Evolutionary conservation across 2,888 invertebrate species (phyloP), one percentile per base, ranked within the genome.

Genomic region (Chorisops tibialis): DNA sequence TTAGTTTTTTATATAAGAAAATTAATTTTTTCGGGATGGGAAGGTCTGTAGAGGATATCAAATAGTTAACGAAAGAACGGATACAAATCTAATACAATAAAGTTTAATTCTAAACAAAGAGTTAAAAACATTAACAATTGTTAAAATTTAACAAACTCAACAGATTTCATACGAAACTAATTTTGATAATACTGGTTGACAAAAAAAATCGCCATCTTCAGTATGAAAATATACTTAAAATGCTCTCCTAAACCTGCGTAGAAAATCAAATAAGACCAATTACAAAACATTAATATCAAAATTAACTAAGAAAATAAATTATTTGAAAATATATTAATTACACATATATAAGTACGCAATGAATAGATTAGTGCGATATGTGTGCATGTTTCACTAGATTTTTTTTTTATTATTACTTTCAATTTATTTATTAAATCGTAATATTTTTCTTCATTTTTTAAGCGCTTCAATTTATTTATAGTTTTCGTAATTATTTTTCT

Each of bases 361-460:
- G 49, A 11, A 50, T 30, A 14, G 49, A 50, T 50, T 50, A 14
- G 30, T 50, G 49, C 24, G 35, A 50, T 50, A 50, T 50, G 49
- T 50, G 30, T 30, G 49, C 14, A 30, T 50, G 49, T 50, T n/a
- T 50, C n/a, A 16, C 41, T 41, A 14, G 14, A 41, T 41, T 16
- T 2, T 16, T 41, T 41, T 30, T 30, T 30, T 2, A 30, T 30
- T 30, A 30, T 30, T 30, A 30, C 9, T 30, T n/a, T 7, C 12
- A 16, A 16, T 14, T 3, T 45, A 45, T 16, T 16, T 12, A 39
- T 4, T 16, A 39, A 14, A 39, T 45, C 45, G 16, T 18, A 45
- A 19, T 19, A 45, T 6, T 16, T 45, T 45, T 5, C 41, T 3
- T 16, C 18, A 45, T 18, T n/a, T 16, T 18, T 18, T 16, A 45